Evolutionary conservation across 2,113 vertebrate genomes (phyloP), one percentile per base, ranked within the genome.

Genomic region (Mugil cephalus): DNA sequence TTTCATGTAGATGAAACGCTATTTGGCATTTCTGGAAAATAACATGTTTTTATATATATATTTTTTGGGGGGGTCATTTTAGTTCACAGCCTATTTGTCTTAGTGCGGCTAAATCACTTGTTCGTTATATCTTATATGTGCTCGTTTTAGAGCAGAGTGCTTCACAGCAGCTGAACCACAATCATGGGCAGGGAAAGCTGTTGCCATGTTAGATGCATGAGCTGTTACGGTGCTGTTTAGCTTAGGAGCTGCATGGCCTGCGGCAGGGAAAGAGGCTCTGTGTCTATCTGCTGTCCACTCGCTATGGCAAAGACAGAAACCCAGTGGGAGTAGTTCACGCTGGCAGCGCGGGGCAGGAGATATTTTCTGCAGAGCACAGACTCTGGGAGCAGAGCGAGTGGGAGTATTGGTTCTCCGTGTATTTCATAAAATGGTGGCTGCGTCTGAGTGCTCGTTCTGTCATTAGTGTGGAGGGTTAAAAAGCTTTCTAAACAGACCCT

Each of bases 371-470:
- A 72, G 50, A 77, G 65, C 56, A 71, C n/a, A 67, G 63, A 50
- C 59, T 78, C 71, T 46, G 46, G 36, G 67, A 88, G 78, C 80
- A 81, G 59, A 76, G 74, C 65, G 87, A 87, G 80, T 89, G 72
- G 87, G 87, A 86, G 84, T 74, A 71, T 1, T 3, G 24, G 50
- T 81, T 85, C 78, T 88, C 82, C 87, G 55, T 71, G 74, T 70
- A 55, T 86, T 89, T 87, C 83, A 85, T 74, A 84, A 82, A 82
- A 87, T 42, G 77, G 68, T 65, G 64, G 64, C 72, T 85, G 60
- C 62, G 73, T 84, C 72, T 71, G 69, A 86, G 84, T 66, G 73
- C 63, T 77, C 67, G 59, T 83, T 87, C 75, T 83, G 52, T 78
- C 83, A 87, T 85, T 73, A 85, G 64, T 68, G 39, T 78, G 42